Evolutionary conservation across 1,140 invertebrate species (phyloP).

Genomic region (Bombus cullumanus): DNA sequence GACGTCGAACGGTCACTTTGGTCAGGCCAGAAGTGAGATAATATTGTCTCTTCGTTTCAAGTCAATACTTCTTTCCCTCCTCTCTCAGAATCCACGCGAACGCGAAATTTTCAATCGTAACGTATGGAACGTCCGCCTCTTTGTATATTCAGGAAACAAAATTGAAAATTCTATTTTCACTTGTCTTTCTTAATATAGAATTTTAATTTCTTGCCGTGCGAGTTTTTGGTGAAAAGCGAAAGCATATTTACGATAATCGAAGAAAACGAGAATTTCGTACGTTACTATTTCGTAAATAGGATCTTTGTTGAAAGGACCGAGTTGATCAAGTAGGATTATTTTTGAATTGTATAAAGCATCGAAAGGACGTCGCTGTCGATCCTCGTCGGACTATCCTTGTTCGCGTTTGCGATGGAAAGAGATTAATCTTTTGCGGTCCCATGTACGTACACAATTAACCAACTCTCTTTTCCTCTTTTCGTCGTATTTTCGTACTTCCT

Average conservation of each 20-base stretch:
- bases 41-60: slow-evolving; percentile 41
- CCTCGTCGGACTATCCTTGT: no score
- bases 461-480: background rate
- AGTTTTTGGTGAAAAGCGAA: no score
- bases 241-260: no score
- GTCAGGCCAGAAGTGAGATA: slow-evolving; percentile 88
- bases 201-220: no score
- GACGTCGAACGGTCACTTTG: slow-evolving; percentile 90
- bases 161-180: background rate
- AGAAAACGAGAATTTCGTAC: no score
- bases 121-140: background rate
- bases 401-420: background rate
- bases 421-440: background rate
- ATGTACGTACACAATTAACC: background rate
- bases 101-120: background rate
- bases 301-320: no score
- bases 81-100: background rate
- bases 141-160: background rate
- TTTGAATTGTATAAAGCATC: background rate
- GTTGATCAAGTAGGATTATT: background rate
- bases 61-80: slow-evolving; percentile 4
- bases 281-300: no score
- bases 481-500: background rate
- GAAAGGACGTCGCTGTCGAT: no score
- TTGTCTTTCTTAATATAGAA: no score